Conservation (phyloP, 2,888 invertebrate species). For the Sialis lutaria region DNA sequence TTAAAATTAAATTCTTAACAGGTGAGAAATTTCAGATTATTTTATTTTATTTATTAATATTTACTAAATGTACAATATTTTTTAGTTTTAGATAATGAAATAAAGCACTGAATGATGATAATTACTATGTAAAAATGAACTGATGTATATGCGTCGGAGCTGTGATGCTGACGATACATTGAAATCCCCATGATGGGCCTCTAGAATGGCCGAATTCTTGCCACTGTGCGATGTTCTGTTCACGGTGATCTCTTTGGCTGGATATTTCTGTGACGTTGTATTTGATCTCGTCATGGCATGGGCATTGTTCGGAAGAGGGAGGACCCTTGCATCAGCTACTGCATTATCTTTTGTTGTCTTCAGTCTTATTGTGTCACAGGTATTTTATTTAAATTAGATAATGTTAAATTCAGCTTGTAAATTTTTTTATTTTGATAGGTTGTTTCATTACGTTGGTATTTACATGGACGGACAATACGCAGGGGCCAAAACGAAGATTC, state of each 20-base stretch:
- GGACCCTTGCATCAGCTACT: constrained; percentile 44
- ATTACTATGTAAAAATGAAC: no score
- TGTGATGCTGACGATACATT: no score
- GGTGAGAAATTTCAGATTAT: no score
- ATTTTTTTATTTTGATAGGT: constrained; percentile 24
- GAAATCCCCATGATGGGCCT: no score
- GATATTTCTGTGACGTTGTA: constrained; percentile 81
- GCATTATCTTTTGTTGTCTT: constrained; percentile 52
- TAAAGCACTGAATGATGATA: no score
- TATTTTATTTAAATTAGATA: constrained; percentile 13
- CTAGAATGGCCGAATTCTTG: constrained; percentile 61
- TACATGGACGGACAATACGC: constrained; percentile 32
- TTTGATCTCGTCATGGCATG: constrained; percentile 78
- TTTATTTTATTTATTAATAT: no score
- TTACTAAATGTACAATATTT: no score
- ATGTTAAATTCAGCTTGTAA: neutral
- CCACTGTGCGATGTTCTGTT: constrained; percentile 82
- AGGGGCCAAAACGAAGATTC: constrained; percentile 20
- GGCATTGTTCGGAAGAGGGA: constrained; percentile 53
- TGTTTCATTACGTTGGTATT: constrained; percentile 59
- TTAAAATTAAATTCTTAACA: no score
- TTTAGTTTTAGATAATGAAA: no score
- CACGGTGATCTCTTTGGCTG: constrained; percentile 77
- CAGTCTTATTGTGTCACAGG: constrained; percentile 60
- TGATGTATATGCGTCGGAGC: no score